Base-by-base conservation (phyloP, 2,113 vertebrate species). In the Oreochromis niloticus region DNA sequence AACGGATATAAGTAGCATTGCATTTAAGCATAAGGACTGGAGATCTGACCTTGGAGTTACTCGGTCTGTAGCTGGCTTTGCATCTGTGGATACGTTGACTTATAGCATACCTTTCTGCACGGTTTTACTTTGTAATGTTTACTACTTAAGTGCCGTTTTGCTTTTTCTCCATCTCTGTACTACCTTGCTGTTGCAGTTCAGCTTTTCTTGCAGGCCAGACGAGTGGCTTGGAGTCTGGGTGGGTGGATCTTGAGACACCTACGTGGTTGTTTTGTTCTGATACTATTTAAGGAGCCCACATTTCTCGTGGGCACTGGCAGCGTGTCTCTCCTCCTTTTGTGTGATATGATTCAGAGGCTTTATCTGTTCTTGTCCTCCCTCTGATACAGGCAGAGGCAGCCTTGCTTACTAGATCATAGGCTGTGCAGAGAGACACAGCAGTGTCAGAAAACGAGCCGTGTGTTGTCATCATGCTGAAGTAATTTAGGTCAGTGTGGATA, bases 261-360 rank as follows among this genome's bases (percentile, higher is more conserved):
- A 90, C 88, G 66, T 86, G 85, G 87, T 94, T 92, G 92, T 92
- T 94, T 93, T 92, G 92, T 93, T 92, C 91, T 78, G 83, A 83
- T 95, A 85, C 95, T 95, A 96, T 96, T 96, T 96, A 90, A 88
- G 90, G 95, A 93, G 73, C 91, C 92, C 92, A 93, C 94, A 93
- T 96, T 94, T 96, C 92, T 91, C 92, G 91, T 95, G 94, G 94
- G 95, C 94, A 92, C 87, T 82, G 87, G 91, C 92, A 94, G 90
- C 87, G 83, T 93, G 91, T 95, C 91, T 93, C 90, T 94, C 90
- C 89, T 86, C 87, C 86, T 94, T 92, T 94, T 87, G 87, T 93
- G 87, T 91, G 93, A 93, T 90, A 95, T 95, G 96, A 95, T 94
- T 95, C 94, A 94, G 90, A 91, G 87, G 80, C 91, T 89, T 90